These are phyloP conservation scores for Rotaria magnacalcarata DNA, from an alignment of 2,888 invertebrate genomes.

Conservation along the genomic window DNA sequence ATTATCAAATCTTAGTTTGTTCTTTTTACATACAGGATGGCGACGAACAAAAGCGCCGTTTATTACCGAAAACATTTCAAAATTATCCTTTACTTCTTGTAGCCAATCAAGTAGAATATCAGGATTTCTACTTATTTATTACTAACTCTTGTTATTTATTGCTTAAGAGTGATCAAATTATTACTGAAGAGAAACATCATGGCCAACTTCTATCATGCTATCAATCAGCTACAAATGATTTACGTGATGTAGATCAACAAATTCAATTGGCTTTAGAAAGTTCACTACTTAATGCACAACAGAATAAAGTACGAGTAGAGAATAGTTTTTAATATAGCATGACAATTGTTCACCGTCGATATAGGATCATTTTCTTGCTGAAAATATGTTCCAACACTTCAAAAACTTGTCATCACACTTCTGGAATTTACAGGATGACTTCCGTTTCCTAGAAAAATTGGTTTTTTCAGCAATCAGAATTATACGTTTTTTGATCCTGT, in stretches of 20 bases:
- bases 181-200: neutral
- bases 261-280: constrained; percentile 6
- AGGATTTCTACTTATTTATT: neutral
- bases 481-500: no score
- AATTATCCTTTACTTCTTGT: neutral
- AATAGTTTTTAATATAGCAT: neutral
- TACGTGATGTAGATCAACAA: neutral
- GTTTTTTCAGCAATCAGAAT: no score
- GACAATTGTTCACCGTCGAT: no score
- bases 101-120: neutral
- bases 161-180: neutral
- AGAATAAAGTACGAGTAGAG: neutral
- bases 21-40: neutral
- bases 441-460: no score
- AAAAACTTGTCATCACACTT: no score
- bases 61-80: constrained; percentile 13
- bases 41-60: neutral
- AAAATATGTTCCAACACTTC: no score
- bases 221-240: neutral
- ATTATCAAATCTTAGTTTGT: neutral
- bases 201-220: neutral
- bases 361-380: no score
- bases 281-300: neutral
- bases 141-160: neutral
- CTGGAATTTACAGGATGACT: no score